Evolutionary conservation across 2,113 vertebrate species (phyloP), one percentile per base, ranked within the genome.

Genomic region (Bubalus kerabau): DNA sequence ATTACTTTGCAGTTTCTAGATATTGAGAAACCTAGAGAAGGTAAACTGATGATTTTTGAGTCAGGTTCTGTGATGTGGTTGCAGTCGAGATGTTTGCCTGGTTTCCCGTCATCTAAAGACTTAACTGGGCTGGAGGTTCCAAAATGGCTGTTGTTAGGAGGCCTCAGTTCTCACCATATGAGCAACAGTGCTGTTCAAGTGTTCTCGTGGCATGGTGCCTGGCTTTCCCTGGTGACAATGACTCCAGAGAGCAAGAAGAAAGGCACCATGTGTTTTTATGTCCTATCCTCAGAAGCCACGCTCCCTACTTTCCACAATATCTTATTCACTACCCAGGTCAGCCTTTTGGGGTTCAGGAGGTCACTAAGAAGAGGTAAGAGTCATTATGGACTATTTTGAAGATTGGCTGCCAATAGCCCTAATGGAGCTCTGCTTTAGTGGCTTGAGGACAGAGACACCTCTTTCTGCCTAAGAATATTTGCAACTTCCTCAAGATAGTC

Each of bases 281-380:
- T 5, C n/a, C 16, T 24, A 30, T 14, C 10, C 40, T 60, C 62
- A 40, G 19, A 93, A 56, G 30, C 1, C 74, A 30, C 7, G 3
- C 2, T 26, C 26, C 21, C 2, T 36, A 9, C 32, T 84, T 54
- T n/a, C 13, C 5, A 52, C 15, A 84, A 15, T 57, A 32, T 54
- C 15, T n/a, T 19, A 4, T 2, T 67, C 28, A 7, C 52, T 54
- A 54, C 3, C 14, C 46, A 19, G 19, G 2, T 60, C 57, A 84
- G 5, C 12, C 24, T 28, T 48, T 21, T 24, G 13, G 0, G 17
- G 24, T 3, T 3, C 12, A 7, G 12, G 32, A 60, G 2, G n/a
- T 12, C 36, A 78, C 46, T 48, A 1, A 1, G 23, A 23, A 7
- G 8, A 46, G 32, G 13, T 6, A n/a, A 62, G 36, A 15, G 1